Evolutionary conservation across 2,113 vertebrate genomes (phyloP), one percentile per base, ranked within the genome.

Genomic region (Chamaea fasciata): DNA sequence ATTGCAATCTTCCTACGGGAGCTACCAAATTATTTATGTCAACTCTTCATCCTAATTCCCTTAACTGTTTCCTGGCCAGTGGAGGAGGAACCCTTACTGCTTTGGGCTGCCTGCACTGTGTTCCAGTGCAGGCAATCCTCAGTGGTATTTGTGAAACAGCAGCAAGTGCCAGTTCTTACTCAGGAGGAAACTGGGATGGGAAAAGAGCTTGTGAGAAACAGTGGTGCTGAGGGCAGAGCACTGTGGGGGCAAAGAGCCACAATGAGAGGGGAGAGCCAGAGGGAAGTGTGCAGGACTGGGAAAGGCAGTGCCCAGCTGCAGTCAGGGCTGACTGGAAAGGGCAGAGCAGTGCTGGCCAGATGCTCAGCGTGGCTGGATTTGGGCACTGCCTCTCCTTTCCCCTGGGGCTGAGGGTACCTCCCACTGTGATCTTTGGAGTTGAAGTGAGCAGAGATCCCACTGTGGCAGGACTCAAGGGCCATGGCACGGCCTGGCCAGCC

Each of bases 21-120:
- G 52, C 57, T 91, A 94, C 77, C 41, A 6, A 91, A 75, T 94
- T 89, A 95, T 92, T 97, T 84, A 44, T 84, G 89, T 49, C 89
- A 92, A 60, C 69, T 91, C 93, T 92, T 81, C 37, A 84, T 74
- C 57, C 62, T 79, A 84, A 87, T 68, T 95, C 57, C 57, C 53
- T 91, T 94, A 95, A 92, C 95, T 1, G 0, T 68, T 94, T 53
- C 68, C 71, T 79, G 52, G 52, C 65, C 39, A 44, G 56, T 71
- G 63, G 42, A 78, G 49, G 41, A 96, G n/a, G 16, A 75, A 47
- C 31, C n/a, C 44, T 52, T 17, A 19, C 11, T 0, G 13, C 77
- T 42, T 33, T 2, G 1, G 60, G 73, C 37, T 90, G 70, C 44
- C 53, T 3, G 0, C 10, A 5, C 77, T 9, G 26, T 46, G 14